Evolutionary conservation across 2,113 vertebrate species (phyloP).

Genomic region (Nothoprocta pentlandii): DNA sequence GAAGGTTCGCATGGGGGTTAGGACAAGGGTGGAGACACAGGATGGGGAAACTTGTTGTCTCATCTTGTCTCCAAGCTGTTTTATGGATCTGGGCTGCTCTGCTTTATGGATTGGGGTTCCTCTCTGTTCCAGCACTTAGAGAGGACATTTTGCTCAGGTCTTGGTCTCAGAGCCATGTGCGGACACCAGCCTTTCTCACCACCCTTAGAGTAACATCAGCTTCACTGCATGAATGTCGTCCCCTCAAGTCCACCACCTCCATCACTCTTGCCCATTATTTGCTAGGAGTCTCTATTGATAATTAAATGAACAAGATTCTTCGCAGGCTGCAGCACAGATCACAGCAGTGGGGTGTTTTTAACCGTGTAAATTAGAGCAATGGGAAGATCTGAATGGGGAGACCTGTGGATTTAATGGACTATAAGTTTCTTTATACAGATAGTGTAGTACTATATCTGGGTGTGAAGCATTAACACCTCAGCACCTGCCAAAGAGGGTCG

Average conservation of each 20-base stretch:
- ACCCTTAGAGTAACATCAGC: neutral
- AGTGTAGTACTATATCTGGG: neutral
- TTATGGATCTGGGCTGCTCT: neutral
- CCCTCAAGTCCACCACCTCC: neutral
- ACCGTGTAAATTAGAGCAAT: neutral
- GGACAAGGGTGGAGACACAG: neutral
- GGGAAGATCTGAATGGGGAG: neutral
- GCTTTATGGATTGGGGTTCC: no score
- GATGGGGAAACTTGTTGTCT: neutral
- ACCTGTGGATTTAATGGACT: neutral
- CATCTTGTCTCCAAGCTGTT: neutral
- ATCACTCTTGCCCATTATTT: neutral
- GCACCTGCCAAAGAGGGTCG: neutral
- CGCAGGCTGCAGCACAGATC: neutral
- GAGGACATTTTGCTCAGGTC: no score
- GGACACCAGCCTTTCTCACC: neutral
- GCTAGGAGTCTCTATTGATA: neutral
- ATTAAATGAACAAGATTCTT: fast-evolving
- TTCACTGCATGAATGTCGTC: neutral
- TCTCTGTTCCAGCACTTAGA: neutral
- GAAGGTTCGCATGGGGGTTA: neutral
- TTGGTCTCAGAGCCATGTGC: neutral
- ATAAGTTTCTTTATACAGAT: neutral
- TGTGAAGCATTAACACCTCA: neutral
- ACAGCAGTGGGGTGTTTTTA: neutral